Conservation (phyloP, 2,888 invertebrate genomes). For the Siphlonurus alternatus region DNA sequence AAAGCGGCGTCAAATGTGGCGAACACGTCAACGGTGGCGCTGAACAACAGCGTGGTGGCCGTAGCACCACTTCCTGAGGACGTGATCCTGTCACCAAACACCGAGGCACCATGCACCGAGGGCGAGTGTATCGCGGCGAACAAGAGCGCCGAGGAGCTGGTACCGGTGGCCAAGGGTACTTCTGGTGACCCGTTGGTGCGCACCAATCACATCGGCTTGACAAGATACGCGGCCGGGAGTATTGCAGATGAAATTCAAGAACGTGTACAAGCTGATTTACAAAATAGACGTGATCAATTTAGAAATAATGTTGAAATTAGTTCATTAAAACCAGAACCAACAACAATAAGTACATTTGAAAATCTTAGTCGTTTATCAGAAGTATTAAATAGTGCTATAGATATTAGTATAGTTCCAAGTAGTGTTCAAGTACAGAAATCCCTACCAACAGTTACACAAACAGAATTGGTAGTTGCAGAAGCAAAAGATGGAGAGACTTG, state of each 20-base stretch:
- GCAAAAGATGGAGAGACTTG: neutral
- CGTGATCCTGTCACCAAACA: neutral
- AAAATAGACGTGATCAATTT: neutral
- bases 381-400: no score
- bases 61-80: neutral
- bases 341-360: neutral
- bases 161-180: neutral
- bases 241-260: neutral
- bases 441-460: neutral
- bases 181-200: neutral
- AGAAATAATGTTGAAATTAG: no score
- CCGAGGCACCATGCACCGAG: neutral
- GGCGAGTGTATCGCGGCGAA: neutral
- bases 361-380: neutral
- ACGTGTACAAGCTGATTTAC: neutral
- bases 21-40: neutral
- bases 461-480: neutral
- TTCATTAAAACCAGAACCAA: neutral
- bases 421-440: neutral
- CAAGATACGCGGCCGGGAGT: neutral
- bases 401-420: no score
- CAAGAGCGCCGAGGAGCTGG: neutral
- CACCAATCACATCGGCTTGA: neutral
- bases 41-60: conserved; percentile 2
- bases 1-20: neutral